These are phyloP conservation scores for Corydoras sp. DNA, from an alignment of 2,113 vertebrate genomes.

Conservation along the genomic window DNA sequence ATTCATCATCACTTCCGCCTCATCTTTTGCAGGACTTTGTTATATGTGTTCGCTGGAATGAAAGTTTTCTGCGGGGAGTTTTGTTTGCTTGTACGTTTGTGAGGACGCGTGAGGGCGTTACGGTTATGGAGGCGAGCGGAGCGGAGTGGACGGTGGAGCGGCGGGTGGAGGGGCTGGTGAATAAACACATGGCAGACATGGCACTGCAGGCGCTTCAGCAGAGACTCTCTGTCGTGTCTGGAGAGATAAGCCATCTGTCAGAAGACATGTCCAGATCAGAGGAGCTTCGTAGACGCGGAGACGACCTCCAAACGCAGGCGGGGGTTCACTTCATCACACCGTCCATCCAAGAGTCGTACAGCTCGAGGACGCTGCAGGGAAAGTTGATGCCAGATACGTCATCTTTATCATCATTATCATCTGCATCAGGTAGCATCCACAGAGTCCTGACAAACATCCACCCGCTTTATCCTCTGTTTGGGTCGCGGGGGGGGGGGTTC, in stretches of 20 bases:
- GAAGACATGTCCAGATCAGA: conserved; percentile 30
- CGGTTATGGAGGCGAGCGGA: conserved; percentile 9
- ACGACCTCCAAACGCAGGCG: conserved; percentile 28
- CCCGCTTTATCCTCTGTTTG: too few species aligned
- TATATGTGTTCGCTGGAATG: conserved; percentile 20
- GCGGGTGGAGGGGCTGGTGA: conserved; percentile 50
- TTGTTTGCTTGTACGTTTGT: too few species aligned
- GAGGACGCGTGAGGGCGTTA: too few species aligned
- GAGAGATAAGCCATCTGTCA: conserved; percentile 49
- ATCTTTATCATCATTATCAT: conserved; percentile 24
- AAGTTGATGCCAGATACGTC: conserved; percentile 40
- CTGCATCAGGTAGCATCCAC: conserved; percentile 31
- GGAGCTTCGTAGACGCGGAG: conserved; percentile 34
- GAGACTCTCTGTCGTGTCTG: conserved; percentile 44
- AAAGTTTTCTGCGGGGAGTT: too few species aligned
- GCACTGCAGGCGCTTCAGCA: conserved; percentile 50
- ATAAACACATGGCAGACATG: conserved; percentile 56
- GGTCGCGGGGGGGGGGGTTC: too few species aligned
- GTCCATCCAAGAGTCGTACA: conserved; percentile 30
- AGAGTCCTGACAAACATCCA: background rate
- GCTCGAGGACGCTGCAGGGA: conserved; percentile 29
- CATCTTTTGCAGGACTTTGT: conserved; percentile 20
- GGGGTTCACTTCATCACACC: conserved; percentile 36
- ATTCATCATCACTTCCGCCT: conserved; percentile 48
- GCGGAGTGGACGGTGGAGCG: conserved; percentile 44